Evolutionary conservation across 1,140 invertebrate species (phyloP), one percentile per base, ranked within the genome.

Genomic region (Cotesia glomerata): DNA sequence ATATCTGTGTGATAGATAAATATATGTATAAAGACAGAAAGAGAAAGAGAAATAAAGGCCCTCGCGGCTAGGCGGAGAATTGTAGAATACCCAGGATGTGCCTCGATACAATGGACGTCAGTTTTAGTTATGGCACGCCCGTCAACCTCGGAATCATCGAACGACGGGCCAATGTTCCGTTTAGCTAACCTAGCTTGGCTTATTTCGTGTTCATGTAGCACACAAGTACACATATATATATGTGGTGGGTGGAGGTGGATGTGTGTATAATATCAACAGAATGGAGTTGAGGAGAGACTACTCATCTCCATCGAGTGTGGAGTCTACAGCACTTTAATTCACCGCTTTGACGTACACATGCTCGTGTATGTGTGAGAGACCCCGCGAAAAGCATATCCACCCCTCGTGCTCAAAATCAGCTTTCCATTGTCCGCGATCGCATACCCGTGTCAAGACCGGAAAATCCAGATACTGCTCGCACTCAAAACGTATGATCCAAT

Each of bases 101-200:
- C 75, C 75, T 67, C 77, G 74, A 79, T 79, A 83, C 82, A 82
- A 83, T 83, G 78, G 78, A 81, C 75, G 82, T 82, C 82, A 81
- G 82, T 80, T 83, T 82, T 81, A 81, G 80, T 83, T 83, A 81
- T 80, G 80, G 78, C 76, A 81, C 77, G 80, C 78, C 75, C 80
- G 79, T 83, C 80, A 82, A 78, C 79, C 76, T 80, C 77, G 75
- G 78, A 81, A 81, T 82, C 75, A 76, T 76, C 35, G 77, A 76
- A 73, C 66, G 73, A 76, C 72, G 73, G 73, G 52, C 75, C 73
- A 74, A 76, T 76, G 75, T 76, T 76, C 70, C 73, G 58, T 76
- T 76, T 74, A 70, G 71, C 62, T 39, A 59, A 45, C 45, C 16
- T 36, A 32, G 65, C 65, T 35, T 26, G 11, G 16, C 18, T 67